Evolutionary conservation across 2,113 vertebrate genomes (phyloP).

Genomic region (Podiceps cristatus): DNA sequence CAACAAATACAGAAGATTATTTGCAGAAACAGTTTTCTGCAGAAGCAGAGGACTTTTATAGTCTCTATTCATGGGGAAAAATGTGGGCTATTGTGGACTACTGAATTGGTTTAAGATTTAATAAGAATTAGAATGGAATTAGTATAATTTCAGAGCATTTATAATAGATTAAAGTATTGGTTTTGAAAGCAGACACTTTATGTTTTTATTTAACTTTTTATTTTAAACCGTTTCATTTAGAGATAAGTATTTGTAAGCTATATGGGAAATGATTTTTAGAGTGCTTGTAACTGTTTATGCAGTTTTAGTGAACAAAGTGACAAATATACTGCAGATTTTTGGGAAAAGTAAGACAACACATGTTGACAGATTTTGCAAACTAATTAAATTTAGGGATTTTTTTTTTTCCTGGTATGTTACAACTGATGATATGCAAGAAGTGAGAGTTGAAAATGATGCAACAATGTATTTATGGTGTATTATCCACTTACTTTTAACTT

Average conservation of each 20-base stretch:
- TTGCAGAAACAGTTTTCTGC: not conserved
- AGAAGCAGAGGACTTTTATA: not conserved
- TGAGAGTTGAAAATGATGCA: not conserved
- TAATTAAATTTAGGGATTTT: not conserved
- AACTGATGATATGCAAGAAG: not conserved
- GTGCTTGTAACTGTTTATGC: not conserved
- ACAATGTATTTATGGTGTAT: not conserved
- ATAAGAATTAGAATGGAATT: not conserved
- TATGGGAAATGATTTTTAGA: not conserved
- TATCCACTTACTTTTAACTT: not conserved
- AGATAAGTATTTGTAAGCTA: not conserved
- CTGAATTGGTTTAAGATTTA: not conserved
- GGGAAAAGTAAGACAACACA: not conserved
- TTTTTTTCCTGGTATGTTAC: not conserved
- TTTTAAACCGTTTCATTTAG: not conserved
- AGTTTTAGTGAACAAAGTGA: not conserved
- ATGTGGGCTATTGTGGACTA: not conserved
- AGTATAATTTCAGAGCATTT: not conserved
- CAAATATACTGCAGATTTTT: not conserved
- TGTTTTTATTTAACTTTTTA: not conserved
- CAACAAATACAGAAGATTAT: not conserved
- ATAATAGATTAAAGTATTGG: not conserved
- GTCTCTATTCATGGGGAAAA: not conserved
- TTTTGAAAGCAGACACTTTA: not conserved
- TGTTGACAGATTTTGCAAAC: not conserved